phyloP scores from a whole-genome alignment of 2,888 invertebrate genomes.

The Cataglyphis altisquamis region DNA sequence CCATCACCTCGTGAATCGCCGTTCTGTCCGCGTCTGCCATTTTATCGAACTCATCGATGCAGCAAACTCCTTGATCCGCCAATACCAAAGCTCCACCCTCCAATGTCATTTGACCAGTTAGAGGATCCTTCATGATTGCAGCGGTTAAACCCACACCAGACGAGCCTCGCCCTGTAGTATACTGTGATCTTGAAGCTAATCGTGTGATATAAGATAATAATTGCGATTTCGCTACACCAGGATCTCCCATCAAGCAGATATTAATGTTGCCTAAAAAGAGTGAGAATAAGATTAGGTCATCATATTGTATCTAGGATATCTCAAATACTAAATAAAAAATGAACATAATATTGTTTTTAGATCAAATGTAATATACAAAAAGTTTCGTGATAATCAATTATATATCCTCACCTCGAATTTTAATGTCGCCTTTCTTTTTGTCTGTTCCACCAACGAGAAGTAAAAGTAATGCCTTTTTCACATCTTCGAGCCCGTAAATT shows the following conservation, averaged over 20 bases:
- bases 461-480: conserved; percentile 98
- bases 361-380: conserved; percentile 5
- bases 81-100: conserved; percentile 99
- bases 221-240: conserved; percentile 99
- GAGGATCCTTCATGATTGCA: conserved; percentile 98
- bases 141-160: conserved; percentile 99
- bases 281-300: conserved; percentile 18
- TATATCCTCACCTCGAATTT: conserved; percentile 91
- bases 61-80: conserved; percentile 98
- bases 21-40: conserved; percentile 98
- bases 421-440: conserved; percentile 96
- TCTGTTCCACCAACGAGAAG: conserved; percentile 97
- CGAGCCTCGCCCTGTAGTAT: conserved; percentile 98
- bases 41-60: conserved; percentile 99
- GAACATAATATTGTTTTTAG: not conserved
- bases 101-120: conserved; percentile 98
- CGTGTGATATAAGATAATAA: conserved; percentile 97
- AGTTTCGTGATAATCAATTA: not conserved
- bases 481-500: conserved; percentile 99
- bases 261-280: conserved; percentile 93
- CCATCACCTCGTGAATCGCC: conserved; percentile 99
- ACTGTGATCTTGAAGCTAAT: conserved; percentile 96
- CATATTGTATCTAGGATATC: not conserved
- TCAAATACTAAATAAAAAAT: not conserved
- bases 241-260: conserved; percentile 99